A percentile compares a stretch with the other conserved stretches of the same genome.
These are phyloP conservation scores for Lathronympha strigana DNA, from an alignment of 2,888 invertebrate genomes.

Conservation along the genomic window DNA sequence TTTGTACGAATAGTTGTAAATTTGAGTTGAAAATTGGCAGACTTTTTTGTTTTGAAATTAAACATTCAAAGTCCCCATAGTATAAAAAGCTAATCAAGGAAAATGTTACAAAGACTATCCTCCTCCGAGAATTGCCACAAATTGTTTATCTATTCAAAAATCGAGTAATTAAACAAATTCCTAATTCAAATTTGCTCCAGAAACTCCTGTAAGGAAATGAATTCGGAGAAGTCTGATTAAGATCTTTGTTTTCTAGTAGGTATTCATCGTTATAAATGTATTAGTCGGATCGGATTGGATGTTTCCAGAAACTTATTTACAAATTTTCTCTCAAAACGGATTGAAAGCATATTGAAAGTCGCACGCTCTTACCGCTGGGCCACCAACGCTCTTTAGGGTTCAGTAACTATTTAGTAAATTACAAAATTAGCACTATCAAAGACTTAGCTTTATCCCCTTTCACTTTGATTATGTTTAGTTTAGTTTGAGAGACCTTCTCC, in stretches of 20 bases:
- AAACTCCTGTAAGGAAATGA: not conserved
- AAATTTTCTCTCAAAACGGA: too few relatives aligned
- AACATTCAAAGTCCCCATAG: not conserved
- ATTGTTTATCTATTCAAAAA: not conserved
- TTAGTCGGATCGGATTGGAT: not conserved
- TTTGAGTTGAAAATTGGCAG: too few relatives aligned
- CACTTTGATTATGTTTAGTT: too few relatives aligned
- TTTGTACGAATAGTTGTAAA: too few relatives aligned
- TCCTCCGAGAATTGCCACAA: not conserved
- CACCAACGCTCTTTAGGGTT: too few relatives aligned
- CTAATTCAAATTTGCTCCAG: not conserved
- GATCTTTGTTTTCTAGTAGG: slow-evolving; percentile 2
- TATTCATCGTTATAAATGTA: slow-evolving; percentile 16
- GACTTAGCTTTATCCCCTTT: too few relatives aligned
- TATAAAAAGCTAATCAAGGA: slow-evolving; percentile 1
- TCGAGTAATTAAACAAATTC: not conserved
- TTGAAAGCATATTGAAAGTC: too few relatives aligned
- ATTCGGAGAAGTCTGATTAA: not conserved
- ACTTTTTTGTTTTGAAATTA: too few relatives aligned
- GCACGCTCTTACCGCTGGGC: too few relatives aligned
- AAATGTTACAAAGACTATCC: not conserved
- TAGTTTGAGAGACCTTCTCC: too few relatives aligned
- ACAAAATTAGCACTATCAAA: too few relatives aligned
- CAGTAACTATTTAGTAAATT: too few relatives aligned
- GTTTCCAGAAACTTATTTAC: not conserved